Evolutionary conservation across 2,113 vertebrate species (phyloP), one percentile per base, ranked within the genome.

Genomic region (Collichthys lucidus): DNA sequence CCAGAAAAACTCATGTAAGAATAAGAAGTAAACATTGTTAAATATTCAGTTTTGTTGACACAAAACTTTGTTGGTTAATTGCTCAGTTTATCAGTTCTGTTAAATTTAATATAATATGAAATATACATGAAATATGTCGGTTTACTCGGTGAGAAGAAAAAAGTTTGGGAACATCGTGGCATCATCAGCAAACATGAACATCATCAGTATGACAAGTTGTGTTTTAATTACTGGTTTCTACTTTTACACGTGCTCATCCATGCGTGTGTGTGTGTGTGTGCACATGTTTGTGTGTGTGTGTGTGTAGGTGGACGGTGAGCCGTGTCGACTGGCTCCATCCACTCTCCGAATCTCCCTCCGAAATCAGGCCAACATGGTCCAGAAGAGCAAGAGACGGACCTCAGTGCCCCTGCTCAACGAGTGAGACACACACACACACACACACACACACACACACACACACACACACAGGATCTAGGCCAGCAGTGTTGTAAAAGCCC

Each of bases 321-420:
- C 98, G 29, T 99, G 98, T 84, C 96, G 97, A 40, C 94, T 99
- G 50, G 94, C 96, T 0, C 95, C 98, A 49, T 99, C 98, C 0
- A 95, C 97, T 26, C 96, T 99, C 56, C 95, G 86, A 76, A 99
- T 99, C 64, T 96, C 96, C 12, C 95, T 99, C 35, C 96, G 98
- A 86, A 99, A 99, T 90, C 98, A 99, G 94, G 98, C 98, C 94
- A 99, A 98, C 92, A 99, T 99, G 97, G 96, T 99, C 92, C 98
- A 99, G 96, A 99, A 99, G 94, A 98, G 96, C 92, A 99, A 99
- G 95, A 95, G 98, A 59, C 95, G 97, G 69, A 99, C 96, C 12
- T 95, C 98, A 1, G 91, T 98, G 56, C 97, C 98, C 40, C 94
- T 97, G 82, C 97, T 98, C 24, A 99, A 97, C 62, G 98, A 99